Evolutionary conservation across 2,888 invertebrate genomes (phyloP).

Genomic region (Epirrhoe alternata): DNA sequence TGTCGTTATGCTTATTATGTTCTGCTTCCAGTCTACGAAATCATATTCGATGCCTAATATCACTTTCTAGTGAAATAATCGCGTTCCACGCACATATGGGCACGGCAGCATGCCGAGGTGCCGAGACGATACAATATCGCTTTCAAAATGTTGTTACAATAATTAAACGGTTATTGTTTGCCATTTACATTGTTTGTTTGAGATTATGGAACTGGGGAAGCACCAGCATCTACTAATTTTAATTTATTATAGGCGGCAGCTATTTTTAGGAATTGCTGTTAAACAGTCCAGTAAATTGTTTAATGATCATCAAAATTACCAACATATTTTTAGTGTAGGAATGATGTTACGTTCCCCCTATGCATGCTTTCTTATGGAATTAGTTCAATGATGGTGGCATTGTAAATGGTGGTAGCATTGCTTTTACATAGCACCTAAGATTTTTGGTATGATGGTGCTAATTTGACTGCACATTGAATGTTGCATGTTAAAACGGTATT

Average conservation of each 20-base stretch:
- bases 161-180: slow-evolving; percentile 34
- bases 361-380: slow-evolving; percentile 8
- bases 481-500: not conserved
- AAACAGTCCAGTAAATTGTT: not conserved
- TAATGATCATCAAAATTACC: not conserved
- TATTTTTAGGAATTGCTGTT: not conserved
- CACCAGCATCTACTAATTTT: slow-evolving; percentile 22
- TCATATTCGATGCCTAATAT: slow-evolving; percentile 69
- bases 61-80: slow-evolving; percentile 72
- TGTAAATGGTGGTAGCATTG: slow-evolving; percentile 11
- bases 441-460: slow-evolving; percentile 7
- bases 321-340: not conserved
- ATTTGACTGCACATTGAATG: slow-evolving; percentile 1
- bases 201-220: slow-evolving; percentile 24
- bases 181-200: slow-evolving; percentile 30
- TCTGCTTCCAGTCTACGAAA: slow-evolving; percentile 72
- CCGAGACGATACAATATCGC: slow-evolving; percentile 41
- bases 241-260: not conserved
- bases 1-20: slow-evolving; percentile 83
- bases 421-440: slow-evolving; percentile 13
- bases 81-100: slow-evolving; percentile 48
- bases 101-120: slow-evolving; percentile 38
- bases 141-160: slow-evolving; percentile 42
- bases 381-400: slow-evolving; percentile 14
- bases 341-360: not conserved